Evolutionary conservation across 2,888 invertebrate genomes (phyloP).

Genomic region (Serripes groenlandicus): DNA sequence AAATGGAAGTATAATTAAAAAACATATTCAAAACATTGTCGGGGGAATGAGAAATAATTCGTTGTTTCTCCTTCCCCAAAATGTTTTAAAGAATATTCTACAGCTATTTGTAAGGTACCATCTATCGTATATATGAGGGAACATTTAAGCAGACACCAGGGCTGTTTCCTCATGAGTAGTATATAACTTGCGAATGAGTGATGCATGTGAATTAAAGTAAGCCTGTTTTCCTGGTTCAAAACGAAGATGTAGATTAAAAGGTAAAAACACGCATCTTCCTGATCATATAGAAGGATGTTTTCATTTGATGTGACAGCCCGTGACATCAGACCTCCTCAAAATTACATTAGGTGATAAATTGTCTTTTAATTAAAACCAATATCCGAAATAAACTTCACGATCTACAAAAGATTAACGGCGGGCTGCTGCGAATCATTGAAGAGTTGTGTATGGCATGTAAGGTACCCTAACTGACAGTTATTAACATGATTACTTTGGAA

Average conservation of each 20-base stretch:
- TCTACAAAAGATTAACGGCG: background rate
- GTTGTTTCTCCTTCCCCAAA: no score
- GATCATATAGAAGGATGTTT: constrained; percentile 9
- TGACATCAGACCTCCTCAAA: background rate
- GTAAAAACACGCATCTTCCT: background rate
- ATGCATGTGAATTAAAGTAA: no score
- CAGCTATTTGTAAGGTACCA: no score
- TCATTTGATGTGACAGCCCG: constrained; percentile 12
- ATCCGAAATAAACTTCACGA: background rate
- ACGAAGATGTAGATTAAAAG: background rate
- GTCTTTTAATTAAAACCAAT: constrained; percentile 18
- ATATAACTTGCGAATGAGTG: no score
- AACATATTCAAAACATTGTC: no score
- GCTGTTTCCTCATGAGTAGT: no score
- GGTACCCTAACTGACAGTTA: constrained; percentile 30
- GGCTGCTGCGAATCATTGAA: constrained; percentile 43
- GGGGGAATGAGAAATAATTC: no score
- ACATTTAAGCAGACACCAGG: no score
- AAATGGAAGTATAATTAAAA: no score
- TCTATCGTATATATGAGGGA: no score
- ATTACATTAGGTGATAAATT: constrained; percentile 19
- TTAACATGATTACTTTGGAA: background rate
- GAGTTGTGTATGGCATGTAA: constrained; percentile 25
- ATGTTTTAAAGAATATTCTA: no score
- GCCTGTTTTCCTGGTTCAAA: no score